Evolutionary conservation across 1,140 invertebrate species (phyloP).

Genomic region (Sogatella furcifera): DNA sequence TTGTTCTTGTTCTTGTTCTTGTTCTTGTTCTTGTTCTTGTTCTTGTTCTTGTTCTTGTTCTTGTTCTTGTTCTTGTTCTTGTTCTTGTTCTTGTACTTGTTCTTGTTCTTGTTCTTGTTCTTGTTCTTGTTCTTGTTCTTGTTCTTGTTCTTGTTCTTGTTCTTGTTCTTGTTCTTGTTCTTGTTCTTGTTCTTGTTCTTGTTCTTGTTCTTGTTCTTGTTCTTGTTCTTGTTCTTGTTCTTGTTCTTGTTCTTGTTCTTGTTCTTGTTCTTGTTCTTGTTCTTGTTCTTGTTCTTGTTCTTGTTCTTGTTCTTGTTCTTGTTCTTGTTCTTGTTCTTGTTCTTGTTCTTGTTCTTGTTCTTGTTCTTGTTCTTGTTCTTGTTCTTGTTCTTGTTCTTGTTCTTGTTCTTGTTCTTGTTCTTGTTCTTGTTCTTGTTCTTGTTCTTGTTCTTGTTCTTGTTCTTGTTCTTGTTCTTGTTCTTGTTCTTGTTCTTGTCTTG

Average conservation of each 20-base stretch:
- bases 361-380: background rate
- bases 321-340: too few relatives aligned
- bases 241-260: background rate
- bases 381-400: background rate
- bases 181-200: too few relatives aligned
- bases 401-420: slow-evolving; percentile 13
- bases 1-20: slow-evolving; percentile 9
- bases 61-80: too few relatives aligned
- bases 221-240: too few relatives aligned
- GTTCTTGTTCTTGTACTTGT: too few relatives aligned
- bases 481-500: too few relatives aligned
- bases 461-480: background rate
- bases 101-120: too few relatives aligned
- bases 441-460: background rate
- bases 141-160: too few relatives aligned
- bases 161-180: too few relatives aligned
- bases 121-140: too few relatives aligned
- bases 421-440: background rate
- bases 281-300: background rate
- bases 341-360: background rate
- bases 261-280: background rate
- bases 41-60: background rate
- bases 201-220: too few relatives aligned
- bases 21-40: background rate
- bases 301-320: background rate